Evolutionary conservation across 2,797 vertebrate genomes (phyloP).

Genomic region (Gambusia yucatana): DNA sequence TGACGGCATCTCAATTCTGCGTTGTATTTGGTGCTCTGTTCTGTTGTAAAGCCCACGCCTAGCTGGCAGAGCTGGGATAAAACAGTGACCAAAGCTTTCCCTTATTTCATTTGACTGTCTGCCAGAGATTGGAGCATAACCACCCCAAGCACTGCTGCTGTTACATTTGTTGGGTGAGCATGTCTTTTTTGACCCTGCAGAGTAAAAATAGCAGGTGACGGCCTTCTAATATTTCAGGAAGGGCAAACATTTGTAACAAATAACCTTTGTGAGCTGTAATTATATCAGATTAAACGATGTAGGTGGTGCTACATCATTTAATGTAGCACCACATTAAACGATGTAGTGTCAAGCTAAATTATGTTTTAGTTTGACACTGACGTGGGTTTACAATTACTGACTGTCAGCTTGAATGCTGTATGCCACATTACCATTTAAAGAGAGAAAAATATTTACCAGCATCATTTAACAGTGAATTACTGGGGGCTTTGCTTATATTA

Average conservation of each 20-base stretch:
- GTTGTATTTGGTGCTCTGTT: slow-evolving; percentile 27
- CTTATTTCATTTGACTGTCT: slow-evolving; percentile 14
- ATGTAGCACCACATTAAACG: too few relatives aligned
- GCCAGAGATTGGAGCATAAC: slow-evolving; percentile 8
- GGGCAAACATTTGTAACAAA: not conserved
- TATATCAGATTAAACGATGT: not conserved
- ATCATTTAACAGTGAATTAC: not conserved
- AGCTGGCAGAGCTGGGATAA: not conserved
- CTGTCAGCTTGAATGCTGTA: not conserved
- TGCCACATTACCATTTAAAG: not conserved
- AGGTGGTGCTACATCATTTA: not conserved
- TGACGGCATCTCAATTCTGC: slow-evolving; percentile 36
- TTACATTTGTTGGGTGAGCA: slow-evolving; percentile 10
- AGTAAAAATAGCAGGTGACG: slow-evolving; percentile 7
- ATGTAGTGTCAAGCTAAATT: not conserved
- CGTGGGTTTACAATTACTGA: not conserved
- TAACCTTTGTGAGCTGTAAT: not conserved
- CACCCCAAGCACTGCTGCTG: not conserved
- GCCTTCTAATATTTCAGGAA: not conserved
- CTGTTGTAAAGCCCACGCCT: slow-evolving; percentile 26
- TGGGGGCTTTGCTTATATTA: not conserved
- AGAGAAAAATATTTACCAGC: not conserved
- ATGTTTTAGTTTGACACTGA: not conserved
- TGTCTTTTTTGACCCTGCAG: slow-evolving; percentile 23
- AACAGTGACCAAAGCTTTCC: slow-evolving; percentile 17